Conservation (phyloP, 1,140 invertebrate species). For the Homarus americanus region DNA sequence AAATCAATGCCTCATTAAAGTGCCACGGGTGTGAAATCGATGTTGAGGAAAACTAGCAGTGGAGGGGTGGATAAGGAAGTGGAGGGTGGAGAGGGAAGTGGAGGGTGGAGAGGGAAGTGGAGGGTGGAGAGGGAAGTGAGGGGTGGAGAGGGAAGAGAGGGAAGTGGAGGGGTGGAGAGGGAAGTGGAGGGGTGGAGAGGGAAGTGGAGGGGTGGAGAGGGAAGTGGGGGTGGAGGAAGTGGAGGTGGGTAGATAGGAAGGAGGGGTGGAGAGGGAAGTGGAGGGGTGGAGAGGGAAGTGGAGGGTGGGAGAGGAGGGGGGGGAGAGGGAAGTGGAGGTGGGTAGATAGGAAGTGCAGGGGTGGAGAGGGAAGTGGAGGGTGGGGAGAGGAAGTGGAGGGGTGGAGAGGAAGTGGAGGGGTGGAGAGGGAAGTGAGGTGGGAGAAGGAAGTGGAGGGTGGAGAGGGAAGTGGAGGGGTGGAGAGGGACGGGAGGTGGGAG, state of each 20-base stretch:
- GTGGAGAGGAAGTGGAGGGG: too few relatives aligned
- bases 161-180: background rate
- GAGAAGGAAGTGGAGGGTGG: too few relatives aligned
- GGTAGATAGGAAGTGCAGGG: too few relatives aligned
- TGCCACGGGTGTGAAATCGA: conserved; percentile 1
- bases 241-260: background rate
- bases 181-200: background rate
- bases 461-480: too few relatives aligned
- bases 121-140: background rate
- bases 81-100: background rate
- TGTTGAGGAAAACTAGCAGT: background rate
- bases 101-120: background rate
- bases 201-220: background rate
- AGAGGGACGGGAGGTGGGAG: too few relatives aligned
- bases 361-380: too few relatives aligned
- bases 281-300: too few relatives aligned
- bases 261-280: background rate
- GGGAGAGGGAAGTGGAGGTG: too few relatives aligned
- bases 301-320: too few relatives aligned
- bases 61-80: background rate
- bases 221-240: background rate
- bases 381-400: too few relatives aligned
- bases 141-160: background rate
- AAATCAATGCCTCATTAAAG: conserved; percentile 29
- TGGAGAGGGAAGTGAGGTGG: too few relatives aligned